Base-by-base conservation (phyloP, 2,113 vertebrate species). In the Scartelaos histophorus region DNA sequence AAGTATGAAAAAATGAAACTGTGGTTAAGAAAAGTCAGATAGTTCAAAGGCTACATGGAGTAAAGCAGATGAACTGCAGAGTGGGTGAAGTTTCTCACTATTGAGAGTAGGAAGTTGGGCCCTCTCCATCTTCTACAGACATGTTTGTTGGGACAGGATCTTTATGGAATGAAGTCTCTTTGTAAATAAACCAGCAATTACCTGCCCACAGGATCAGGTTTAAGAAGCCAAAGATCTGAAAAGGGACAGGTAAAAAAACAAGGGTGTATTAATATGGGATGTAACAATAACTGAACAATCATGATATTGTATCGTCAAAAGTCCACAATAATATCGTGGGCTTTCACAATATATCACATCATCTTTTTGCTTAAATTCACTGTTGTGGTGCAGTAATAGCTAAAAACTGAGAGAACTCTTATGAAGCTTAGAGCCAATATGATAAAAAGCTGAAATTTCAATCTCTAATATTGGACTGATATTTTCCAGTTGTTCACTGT, bases 131-230 rank as follows among this genome's bases (percentile, higher is more conserved):
- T 60, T 92, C 90, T 74, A 90, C 90, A 2, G 90, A 90, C 1
- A 91, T 2, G 25, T 29, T 91, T 34, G 95, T 93, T 72, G 95
- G 94, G 67, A 85, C 92, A 13, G 89, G 67, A 68, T 92, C 90
- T 66, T 92, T 95, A 67, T 95, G 94, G 94, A 96, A 97, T 0
- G 93, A 78, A 10, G 97, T 99, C 92, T 98, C 97, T 92, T 97
- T 96, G 92, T 95, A 98, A 76, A 97, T 96, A 88, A 97, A 97
- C 97, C 97, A 99, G 88, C 95, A 95, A 92, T 98, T 98, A 45
- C 96, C 95, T 0, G 93, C 93, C 97, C 97, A 98, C 85, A 98
- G 92, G 88, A 97, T 90, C 79, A 99, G 92, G 90, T 96, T 99
- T 89, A 99, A 87, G 85, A 98, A 98, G 64, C 97, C 96, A 9